A percentile compares a stretch with the other conserved stretches of the same genome.
These are phyloP conservation scores for Coregonus sp. DNA, from an alignment of 2,797 vertebrate genomes.

Conservation along the genomic window DNA sequence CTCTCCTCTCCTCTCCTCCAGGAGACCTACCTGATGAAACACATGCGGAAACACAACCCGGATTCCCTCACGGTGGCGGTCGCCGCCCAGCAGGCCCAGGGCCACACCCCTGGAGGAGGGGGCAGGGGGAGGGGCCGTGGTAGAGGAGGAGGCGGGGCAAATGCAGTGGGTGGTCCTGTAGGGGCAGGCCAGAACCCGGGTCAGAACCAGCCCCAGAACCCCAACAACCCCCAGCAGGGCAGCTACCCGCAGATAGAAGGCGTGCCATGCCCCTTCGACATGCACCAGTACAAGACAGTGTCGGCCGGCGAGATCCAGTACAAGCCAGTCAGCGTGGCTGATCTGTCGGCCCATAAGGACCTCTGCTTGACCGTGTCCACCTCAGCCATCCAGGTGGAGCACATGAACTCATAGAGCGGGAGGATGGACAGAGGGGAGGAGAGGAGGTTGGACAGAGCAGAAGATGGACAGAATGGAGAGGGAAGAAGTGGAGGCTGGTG, in stretches of 20 bases:
- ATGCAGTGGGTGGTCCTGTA: conserved; percentile 54
- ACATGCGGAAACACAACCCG: conserved; percentile 99
- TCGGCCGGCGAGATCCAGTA: conserved; percentile 78
- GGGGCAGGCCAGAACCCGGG: conserved; percentile 26
- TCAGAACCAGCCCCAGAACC: conserved; percentile 61
- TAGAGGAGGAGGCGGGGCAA: conserved; percentile 44
- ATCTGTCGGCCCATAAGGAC: conserved; percentile 90
- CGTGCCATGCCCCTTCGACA: conserved; percentile 89
- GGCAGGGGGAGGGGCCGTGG: conserved; percentile 56
- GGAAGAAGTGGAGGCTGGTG: neutral
- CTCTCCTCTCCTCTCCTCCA: conserved; percentile 38
- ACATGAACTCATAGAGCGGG: conserved; percentile 89
- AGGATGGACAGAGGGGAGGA: conserved; percentile 35
- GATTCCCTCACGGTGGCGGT: conserved; percentile 81
- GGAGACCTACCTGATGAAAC: conserved; percentile 99
- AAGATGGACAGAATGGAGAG: too few species aligned
- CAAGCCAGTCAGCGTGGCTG: conserved; percentile 77
- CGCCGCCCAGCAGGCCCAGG: conserved; percentile 72
- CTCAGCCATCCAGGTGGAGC: conserved; percentile 94
- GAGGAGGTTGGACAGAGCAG: too few species aligned
- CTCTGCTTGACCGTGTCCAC: conserved; percentile 98
- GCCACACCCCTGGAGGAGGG: conserved; percentile 50
- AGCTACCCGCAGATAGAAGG: conserved; percentile 72
- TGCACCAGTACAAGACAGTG: conserved; percentile 95
- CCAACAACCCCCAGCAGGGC: conserved; percentile 73